Base-by-base conservation (phyloP, 2,888 invertebrate genomes). In the Aradus depressus region DNA sequence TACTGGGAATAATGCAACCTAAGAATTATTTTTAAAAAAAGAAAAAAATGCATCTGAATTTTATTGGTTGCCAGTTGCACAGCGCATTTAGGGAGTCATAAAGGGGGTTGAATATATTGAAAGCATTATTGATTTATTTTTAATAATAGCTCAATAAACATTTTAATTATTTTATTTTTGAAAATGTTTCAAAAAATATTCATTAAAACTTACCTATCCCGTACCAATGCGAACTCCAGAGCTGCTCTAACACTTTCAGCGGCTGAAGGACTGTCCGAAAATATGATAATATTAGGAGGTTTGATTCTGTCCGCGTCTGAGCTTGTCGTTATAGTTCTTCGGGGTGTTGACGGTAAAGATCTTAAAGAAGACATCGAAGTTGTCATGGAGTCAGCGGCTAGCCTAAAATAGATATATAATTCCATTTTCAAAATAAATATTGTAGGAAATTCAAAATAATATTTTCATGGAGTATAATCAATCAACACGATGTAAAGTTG, bases 251-350 rank as follows among this genome's bases (percentile, higher is more conserved):
- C 79, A 65, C 81, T 84, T 60, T 84, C 83, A 60, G 80, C 77
- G 39, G 84, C 80, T 22, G 77, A 76, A 51, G 76, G 66, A 66
- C 84, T 86, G 66, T 88, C 87, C 2, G 86, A 83, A 67, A 82
- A 87, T 59, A 88, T 82, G 54, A 88, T 71, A 62, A 88, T 77
- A 70, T 86, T 87, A 3, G 84, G 82, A 41, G 87, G 85, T 66
- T 85, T 86, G 2, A 39, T 44, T 16, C 32, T 12, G 18, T 44
- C 42, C 14, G 43, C 38, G 10, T 34, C 44, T 23, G 50, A 47
- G n/a, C 48, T 52, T 4, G 54, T 43, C 4, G 44, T 35, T 19
- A 56, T 35, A 10, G 54, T 53, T 37, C 48, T 49, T 28, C 54
- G 32, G 3, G 56, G 56, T n/a, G 56, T 56, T 4, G 44, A 37